Evolutionary conservation across 2,113 vertebrate genomes (phyloP), one percentile per base, ranked within the genome.

Genomic region (Epinephelus fuscoguttatus): DNA sequence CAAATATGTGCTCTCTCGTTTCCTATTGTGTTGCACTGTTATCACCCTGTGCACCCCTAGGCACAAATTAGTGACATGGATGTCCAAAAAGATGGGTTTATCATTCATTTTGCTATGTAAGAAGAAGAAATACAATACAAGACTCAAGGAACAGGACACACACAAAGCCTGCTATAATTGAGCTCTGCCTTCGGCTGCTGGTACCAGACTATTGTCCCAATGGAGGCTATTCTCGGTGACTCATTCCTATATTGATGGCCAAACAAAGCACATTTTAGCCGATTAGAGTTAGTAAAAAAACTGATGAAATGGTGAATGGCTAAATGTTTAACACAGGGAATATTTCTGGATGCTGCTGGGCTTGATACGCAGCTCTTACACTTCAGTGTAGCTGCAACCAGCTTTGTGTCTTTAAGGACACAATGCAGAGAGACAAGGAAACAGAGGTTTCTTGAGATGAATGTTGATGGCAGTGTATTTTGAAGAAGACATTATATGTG

Each of bases 101-200:
- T 88, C 73, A 70, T 84, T 81, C 11, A 69, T 71, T 85, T 74
- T 59, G 27, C 67, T 19, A 27, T 74, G 67, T 59, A 40, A 18
- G 67, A 33, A 77, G 40, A 77, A 69, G 74, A 72, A 61, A 80
- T 81, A 92, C 70, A 86, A 84, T 88, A 64, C 56, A 23, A 61
- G 68, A 59, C 47, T 71, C 12, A 18, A 69, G 33, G 69, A 84
- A 69, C 0, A 72, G 82, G 30, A 73, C 55, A 86, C 30, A n/a
- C 81, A 89, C 68, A 89, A 87, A 84, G 70, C 59, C 70, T 14
- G 69, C 69, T 52, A 78, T 91, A 78, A 85, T 86, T 82, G 66
- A 87, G 80, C 78, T 78, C 76, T 79, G 80, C 83, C 60, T 86
- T 50, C 59, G 3, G 72, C 56, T 30, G 67, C 42, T 69, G 17